Conservation (phyloP, 2,888 invertebrate species). For the Euphydryas editha region DNA sequence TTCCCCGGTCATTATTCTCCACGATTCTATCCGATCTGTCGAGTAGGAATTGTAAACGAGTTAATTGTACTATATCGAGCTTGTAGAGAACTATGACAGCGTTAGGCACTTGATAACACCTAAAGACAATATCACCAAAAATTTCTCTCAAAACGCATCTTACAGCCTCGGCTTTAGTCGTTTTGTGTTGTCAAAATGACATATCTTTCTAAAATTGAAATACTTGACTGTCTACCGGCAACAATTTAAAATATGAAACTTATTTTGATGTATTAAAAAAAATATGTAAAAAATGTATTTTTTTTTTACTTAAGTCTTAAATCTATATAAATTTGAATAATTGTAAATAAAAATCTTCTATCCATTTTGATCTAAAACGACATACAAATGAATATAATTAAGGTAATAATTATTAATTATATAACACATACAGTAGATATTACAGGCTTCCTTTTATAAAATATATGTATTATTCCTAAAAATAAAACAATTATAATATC, state of each 20-base stretch:
- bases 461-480: neutral
- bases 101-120: slow-evolving; percentile 28
- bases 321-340: neutral
- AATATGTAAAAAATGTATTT: neutral
- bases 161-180: neutral
- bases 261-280: neutral
- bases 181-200: neutral
- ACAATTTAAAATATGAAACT: slow-evolving; percentile 1
- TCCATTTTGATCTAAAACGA: neutral
- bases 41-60: neutral
- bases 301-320: neutral
- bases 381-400: neutral
- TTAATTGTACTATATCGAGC: slow-evolving; percentile 9
- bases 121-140: neutral
- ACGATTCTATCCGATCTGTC: slow-evolving; percentile 2
- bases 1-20: neutral
- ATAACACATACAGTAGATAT: neutral
- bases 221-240: neutral
- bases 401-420: neutral
- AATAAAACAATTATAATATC: neutral
- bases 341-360: slow-evolving; percentile 1
- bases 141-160: neutral
- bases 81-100: slow-evolving; percentile 15
- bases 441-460: neutral
- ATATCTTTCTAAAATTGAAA: neutral